Base-by-base conservation (phyloP, 2,113 vertebrate species). In the Nycticryphes semicollaris region DNA sequence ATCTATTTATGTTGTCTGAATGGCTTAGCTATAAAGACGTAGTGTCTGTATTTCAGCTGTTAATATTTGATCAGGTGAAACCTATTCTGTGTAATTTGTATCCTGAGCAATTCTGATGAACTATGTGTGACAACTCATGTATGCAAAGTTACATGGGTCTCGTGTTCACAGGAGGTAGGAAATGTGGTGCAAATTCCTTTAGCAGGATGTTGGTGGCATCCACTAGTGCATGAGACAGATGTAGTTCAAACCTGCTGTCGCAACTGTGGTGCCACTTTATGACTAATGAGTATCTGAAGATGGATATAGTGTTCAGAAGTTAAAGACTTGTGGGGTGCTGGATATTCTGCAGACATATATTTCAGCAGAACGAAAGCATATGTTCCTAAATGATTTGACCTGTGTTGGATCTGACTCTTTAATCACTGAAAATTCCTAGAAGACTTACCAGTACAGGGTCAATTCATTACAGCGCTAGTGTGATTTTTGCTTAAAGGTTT, bases 301-400 rank as follows among this genome's bases (percentile, higher is more conserved):
- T 66, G 63, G 53, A 60, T 81, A 35, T 63, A 45, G 76, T 77
- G 31, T 47, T 83, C 51, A 93, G 53, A 84, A 67, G 41, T 84
- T 94, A 82, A 84, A 84, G 31, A 51, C 39, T 31, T 80, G 30
- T 5, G 5, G 7, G 9, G n/a, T 88, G 27, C 50, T 86, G 68
- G 37, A 23, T 77, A 24, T n/a, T 74, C 45, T 81, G 17, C 56
- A 22, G 43, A 7, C 8, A 43, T 41, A 9, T 21, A 43, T 25
- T 74, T 84, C 53, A 88, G 24, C 16, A 88, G 82, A 96, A 63
- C 81, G 50, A 69, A 91, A 91, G 21, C 43, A 77, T 92, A 87
- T 94, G 25, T 10, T 69, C 51, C 31, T 87, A 48, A 68, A 53
- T 56, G 2, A 56, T 91, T 87, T 57, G 41, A 59, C 16, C 9